Base-by-base conservation (phyloP, 2,113 vertebrate genomes). In the Thomomys bottae region DNA sequence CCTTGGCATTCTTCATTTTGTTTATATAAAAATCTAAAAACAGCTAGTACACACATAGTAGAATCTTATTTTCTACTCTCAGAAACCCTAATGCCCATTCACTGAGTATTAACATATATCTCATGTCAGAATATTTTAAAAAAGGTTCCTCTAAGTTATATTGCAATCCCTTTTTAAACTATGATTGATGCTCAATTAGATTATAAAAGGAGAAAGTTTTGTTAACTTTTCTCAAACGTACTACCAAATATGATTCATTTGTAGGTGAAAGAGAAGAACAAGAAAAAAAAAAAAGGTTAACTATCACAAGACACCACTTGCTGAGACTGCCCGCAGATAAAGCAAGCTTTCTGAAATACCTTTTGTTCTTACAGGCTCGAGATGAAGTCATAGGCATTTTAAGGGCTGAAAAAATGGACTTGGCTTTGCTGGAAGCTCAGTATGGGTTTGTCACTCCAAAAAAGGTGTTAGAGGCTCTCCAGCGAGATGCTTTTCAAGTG, bases 381-480 rank as follows among this genome's bases (percentile, higher is more conserved):
- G 99, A 99, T 96, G 99, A 99, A 97, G 99, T 99, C 97, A 99
- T 99, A 97, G 98, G 98, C 6, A 98, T 99, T 94, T 98, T 99
- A 96, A 99, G 98, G 95, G 99, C 99, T 73, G 99, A 99, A 97
- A 99, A 99, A 97, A 98, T 99, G 64, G 99, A 99, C 96, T 94
- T 99, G 96, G 98, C 98, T 84, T 97, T 99, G 96, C 97, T 99
- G 88, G 99, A 99, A 98, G 99, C 98, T 96, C 98, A 99, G 85
- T 99, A 99, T 3, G 99, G 99, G 57, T 99, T 99, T 92, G 98
- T 99, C 76, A 99, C 98, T 63, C 99, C 99, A 80, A 98, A 98
- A 95, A 99, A 98, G 71, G 99, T 99, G 68, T 96, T 99, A 86
- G 98, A 99, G 96, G 99, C 99, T 68, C 98, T 99, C 91, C 99